Conservation (phyloP, 2,888 invertebrate genomes). For the Pherbina coryleti region DNA sequence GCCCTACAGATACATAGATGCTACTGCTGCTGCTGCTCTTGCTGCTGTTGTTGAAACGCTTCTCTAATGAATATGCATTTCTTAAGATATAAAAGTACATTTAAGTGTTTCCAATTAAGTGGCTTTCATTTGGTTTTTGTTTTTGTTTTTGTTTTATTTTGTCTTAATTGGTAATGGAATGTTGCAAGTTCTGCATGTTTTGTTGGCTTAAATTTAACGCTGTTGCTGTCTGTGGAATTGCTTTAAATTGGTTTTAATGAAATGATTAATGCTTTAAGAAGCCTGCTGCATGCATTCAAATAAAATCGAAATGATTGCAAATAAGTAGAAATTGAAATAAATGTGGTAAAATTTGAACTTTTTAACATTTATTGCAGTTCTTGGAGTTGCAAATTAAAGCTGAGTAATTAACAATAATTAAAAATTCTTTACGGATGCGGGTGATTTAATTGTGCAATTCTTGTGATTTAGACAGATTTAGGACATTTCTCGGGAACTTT, state of each 20-base stretch:
- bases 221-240: background rate
- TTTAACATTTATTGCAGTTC: background rate
- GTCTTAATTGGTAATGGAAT: background rate
- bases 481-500: too few relatives aligned
- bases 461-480: too few relatives aligned
- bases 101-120: constrained; percentile 24
- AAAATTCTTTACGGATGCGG: too few relatives aligned
- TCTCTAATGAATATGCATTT: constrained; percentile 27
- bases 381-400: too few relatives aligned
- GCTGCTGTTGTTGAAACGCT: background rate
- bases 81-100: background rate
- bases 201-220: too few relatives aligned
- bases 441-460: too few relatives aligned
- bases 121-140: background rate
- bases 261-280: background rate
- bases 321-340: background rate
- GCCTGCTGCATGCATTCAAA: background rate
- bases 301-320: background rate
- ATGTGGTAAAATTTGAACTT: background rate
- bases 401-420: too few relatives aligned
- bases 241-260: constrained; percentile 7
- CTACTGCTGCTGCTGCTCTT: background rate
- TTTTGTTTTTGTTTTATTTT: background rate
- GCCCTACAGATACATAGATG: background rate
- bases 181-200: background rate